Percentiles rank a stretch among this genome's conserved stretches.
Conservation (phyloP, 1,140 invertebrate species). For the Drosophila arizonae region DNA sequence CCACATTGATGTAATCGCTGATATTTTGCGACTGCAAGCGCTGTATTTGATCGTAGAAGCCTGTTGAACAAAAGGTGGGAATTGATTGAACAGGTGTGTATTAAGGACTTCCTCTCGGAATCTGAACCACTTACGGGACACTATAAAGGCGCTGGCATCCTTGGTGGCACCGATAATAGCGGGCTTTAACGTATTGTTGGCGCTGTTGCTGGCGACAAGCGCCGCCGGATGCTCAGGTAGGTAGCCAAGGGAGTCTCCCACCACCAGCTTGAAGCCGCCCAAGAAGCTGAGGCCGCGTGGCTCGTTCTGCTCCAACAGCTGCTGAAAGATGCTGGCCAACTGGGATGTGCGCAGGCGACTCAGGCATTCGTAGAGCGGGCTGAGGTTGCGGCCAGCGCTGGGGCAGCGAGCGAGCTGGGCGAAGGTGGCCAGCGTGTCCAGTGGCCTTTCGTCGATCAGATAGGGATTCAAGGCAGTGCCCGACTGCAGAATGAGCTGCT, state of each 20-base stretch:
- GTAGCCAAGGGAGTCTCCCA: constrained; percentile 70
- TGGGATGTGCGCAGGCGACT: constrained; percentile 57
- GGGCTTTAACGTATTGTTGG: constrained; percentile 48
- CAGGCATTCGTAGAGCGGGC: constrained; percentile 58
- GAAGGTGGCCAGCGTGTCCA: constrained; percentile 59
- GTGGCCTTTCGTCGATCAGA: constrained; percentile 65
- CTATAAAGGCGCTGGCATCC: constrained; percentile 76
- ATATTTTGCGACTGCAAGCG: constrained; percentile 60
- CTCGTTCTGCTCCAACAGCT: constrained; percentile 64
- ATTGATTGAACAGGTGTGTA: no score
- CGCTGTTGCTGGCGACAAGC: constrained; percentile 49
- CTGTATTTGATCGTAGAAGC: constrained; percentile 63
- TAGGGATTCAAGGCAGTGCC: constrained; percentile 79
- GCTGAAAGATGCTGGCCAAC: constrained; percentile 54
- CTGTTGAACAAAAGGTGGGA: constrained; percentile 35
- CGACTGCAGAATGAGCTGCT: constrained; percentile 76
- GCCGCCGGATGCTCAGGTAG: constrained; percentile 60
- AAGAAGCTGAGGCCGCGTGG: constrained; percentile 45
- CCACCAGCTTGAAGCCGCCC: constrained; percentile 74
- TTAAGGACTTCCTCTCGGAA: no score
- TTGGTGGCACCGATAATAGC: constrained; percentile 66
- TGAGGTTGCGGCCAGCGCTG: constrained; percentile 14
- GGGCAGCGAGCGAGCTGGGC: constrained; percentile 66
- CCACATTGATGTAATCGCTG: constrained; percentile 73
- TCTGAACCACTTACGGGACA: constrained; percentile 60